A percentile compares a stretch with the other conserved stretches of the same genome.
These are phyloP conservation scores for Aphaenogaster floridana DNA, from an alignment of 1,140 invertebrate genomes.

Conservation along the genomic window DNA sequence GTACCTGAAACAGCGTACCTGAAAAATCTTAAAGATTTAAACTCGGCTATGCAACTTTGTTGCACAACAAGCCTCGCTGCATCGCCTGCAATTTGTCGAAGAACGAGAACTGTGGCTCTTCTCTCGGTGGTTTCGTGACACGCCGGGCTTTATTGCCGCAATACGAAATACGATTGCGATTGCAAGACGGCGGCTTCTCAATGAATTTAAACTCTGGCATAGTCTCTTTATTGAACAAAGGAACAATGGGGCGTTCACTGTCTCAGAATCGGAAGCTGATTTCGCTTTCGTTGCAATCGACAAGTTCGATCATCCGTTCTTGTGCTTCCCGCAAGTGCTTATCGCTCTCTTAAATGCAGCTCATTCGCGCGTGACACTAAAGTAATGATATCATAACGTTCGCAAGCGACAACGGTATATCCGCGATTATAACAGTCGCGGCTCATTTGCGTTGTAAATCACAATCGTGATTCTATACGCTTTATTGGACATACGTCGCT, in stretches of 20 bases:
- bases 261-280: conserved; percentile 41
- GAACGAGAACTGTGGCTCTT: conserved; percentile 53
- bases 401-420: not conserved
- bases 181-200: conserved; percentile 39
- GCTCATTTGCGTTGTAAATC: conserved; percentile 36
- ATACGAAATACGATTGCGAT: conserved; percentile 40
- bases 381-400: conserved; percentile 45
- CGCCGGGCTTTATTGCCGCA: conserved; percentile 46
- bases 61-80: conserved; percentile 29
- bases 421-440: conserved; percentile 22
- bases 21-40: conserved; percentile 26
- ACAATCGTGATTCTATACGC: conserved; percentile 5
- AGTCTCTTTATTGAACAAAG: not conserved
- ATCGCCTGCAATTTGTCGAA: conserved; percentile 57
- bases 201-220: conserved; percentile 39
- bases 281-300: conserved; percentile 22
- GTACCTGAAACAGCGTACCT: not conserved
- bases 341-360: conserved; percentile 17
- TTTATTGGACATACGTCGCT: conserved; percentile 19
- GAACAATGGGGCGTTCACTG: conserved; percentile 25
- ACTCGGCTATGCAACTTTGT: conserved; percentile 36
- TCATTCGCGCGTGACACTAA: conserved; percentile 35
- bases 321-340: conserved; percentile 45
- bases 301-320: conserved; percentile 44
- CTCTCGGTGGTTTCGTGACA: conserved; percentile 56